Evolutionary conservation across 2,888 invertebrate genomes (phyloP).

Genomic region (Diadromus collaris): DNA sequence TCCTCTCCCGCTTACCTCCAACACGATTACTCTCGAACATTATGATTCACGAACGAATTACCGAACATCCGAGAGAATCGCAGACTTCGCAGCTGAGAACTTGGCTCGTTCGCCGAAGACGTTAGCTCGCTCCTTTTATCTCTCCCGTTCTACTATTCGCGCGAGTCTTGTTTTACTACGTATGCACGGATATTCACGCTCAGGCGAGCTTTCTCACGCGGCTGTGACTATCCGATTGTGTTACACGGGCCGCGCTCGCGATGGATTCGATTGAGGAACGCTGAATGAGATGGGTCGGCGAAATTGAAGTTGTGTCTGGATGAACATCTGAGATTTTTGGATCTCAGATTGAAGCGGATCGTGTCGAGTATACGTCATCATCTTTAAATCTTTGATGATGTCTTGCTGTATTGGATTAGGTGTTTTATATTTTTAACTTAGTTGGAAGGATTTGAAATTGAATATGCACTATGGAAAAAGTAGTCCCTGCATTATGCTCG

Average conservation of each 20-base stretch:
- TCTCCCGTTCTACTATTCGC: constrained; percentile 26
- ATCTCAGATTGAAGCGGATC: not conserved
- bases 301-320: not conserved
- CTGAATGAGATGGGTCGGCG: not conserved
- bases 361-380: not conserved
- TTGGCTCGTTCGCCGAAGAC: constrained; percentile 48
- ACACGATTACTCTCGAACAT: constrained; percentile 59
- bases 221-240: constrained; percentile 46
- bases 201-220: constrained; percentile 59
- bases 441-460: too few species aligned
- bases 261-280: constrained; percentile 47
- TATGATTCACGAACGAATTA: constrained; percentile 60
- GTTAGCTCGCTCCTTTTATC: constrained; percentile 41
- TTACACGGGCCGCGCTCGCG: constrained; percentile 27
- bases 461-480: too few species aligned
- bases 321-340: not conserved
- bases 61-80: constrained; percentile 55
- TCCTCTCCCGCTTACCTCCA: constrained; percentile 33
- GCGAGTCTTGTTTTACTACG: constrained; percentile 26
- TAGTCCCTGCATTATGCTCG: too few species aligned
- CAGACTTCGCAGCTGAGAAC: constrained; percentile 40
- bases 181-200: constrained; percentile 51
- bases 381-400: not conserved
- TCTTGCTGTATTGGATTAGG: not conserved
- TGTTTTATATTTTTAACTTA: too few species aligned